Evolutionary conservation across 2,113 vertebrate genomes (phyloP).

Genomic region (Myotis yumanensis): DNA sequence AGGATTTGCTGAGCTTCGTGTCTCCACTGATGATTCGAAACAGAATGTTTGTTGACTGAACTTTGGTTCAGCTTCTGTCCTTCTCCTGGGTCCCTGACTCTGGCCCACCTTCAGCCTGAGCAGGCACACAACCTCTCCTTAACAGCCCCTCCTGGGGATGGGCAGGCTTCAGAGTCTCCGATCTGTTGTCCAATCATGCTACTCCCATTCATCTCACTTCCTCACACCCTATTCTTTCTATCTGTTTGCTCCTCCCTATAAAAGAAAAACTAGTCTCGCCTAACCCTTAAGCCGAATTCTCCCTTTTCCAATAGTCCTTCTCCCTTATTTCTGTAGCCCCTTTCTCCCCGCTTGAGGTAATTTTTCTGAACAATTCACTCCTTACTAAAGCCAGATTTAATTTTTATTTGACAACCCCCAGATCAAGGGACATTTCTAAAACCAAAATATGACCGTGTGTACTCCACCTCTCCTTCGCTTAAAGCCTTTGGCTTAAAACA

Average conservation of each 20-base stretch:
- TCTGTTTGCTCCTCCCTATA: no score
- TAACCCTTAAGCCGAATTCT: not conserved
- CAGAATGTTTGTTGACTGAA: not conserved
- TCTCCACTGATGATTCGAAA: not conserved
- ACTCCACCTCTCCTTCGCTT: not conserved
- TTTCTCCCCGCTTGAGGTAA: not conserved
- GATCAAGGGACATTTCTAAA: not conserved
- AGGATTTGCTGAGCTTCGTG: not conserved
- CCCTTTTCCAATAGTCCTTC: no score
- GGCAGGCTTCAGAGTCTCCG: not conserved
- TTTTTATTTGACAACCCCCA: not conserved
- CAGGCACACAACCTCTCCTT: not conserved
- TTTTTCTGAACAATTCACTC: not conserved
- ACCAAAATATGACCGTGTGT: not conserved
- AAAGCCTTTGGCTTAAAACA: not conserved
- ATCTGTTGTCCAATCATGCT: accelerated
- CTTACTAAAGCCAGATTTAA: not conserved
- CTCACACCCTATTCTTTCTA: not conserved
- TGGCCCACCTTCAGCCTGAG: not conserved
- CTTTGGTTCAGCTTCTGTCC: not conserved
- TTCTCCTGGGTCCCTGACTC: not conserved
- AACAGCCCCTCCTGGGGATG: not conserved
- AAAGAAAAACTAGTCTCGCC: not conserved
- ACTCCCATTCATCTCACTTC: not conserved
- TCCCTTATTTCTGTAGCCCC: no score